A percentile compares a stretch with the other conserved stretches of the same genome.
These are phyloP conservation scores for Pseudococcus jackbeardsleyi DNA, from an alignment of 2,888 invertebrate genomes.

Conservation along the genomic window DNA sequence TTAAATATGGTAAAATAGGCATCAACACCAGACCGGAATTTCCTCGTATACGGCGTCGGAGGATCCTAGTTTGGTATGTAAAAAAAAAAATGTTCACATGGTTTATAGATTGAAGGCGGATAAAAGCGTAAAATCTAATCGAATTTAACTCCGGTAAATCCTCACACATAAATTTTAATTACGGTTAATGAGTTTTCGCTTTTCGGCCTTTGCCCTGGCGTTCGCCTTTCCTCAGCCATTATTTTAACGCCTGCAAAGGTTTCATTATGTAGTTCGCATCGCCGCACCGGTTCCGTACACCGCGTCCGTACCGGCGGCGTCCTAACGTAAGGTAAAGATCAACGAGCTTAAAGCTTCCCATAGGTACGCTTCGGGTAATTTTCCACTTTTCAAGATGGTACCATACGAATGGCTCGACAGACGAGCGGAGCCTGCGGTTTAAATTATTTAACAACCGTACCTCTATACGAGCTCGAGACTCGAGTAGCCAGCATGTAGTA, in stretches of 20 bases:
- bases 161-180: slow-evolving; percentile 47
- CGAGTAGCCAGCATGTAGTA: neutral
- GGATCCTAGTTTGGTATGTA: neutral
- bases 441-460: slow-evolving; percentile 4
- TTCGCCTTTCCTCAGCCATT: neutral
- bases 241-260: slow-evolving; percentile 3
- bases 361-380: slow-evolving; percentile 10
- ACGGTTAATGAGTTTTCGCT: slow-evolving; percentile 42
- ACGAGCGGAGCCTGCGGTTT: neutral
- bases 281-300: neutral
- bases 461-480: neutral
- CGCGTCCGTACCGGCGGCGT: neutral
- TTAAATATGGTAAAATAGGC: neutral
- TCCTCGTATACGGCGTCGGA: neutral
- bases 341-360: slow-evolving; percentile 10
- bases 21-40: neutral
- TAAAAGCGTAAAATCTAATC: slow-evolving; percentile 23
- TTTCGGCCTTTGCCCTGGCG: slow-evolving; percentile 2
- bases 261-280: neutral
- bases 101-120: neutral
- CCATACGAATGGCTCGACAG: neutral
- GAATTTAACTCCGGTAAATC: slow-evolving; percentile 24
- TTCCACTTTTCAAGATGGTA: slow-evolving; percentile 10
- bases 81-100: neutral
- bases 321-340: slow-evolving; percentile 3